Evolutionary conservation across 2,888 invertebrate genomes (phyloP).

Genomic region (Drosophila formosana): DNA sequence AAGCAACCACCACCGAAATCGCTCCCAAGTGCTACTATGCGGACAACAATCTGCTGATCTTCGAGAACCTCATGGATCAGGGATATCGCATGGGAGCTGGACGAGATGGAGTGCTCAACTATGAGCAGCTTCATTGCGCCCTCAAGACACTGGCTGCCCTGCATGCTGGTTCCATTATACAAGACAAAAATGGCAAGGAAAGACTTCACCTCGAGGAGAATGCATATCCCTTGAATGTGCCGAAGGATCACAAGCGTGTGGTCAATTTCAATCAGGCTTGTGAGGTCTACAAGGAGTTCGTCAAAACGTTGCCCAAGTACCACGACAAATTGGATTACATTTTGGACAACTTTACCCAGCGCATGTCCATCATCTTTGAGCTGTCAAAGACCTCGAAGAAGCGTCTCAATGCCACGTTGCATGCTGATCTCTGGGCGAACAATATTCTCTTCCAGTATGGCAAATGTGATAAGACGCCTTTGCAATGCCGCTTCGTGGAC

Average conservation of each 20-base stretch:
- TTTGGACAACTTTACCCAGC: slow-evolving; percentile 64
- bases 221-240: slow-evolving; percentile 81
- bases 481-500: slow-evolving; percentile 89
- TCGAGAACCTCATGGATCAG: slow-evolving; percentile 85
- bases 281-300: slow-evolving; percentile 79
- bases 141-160: slow-evolving; percentile 84
- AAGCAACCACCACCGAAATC: slow-evolving; percentile 68
- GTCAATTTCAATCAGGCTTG: slow-evolving; percentile 76
- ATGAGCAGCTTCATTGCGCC: slow-evolving; percentile 84
- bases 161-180: slow-evolving; percentile 85
- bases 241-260: slow-evolving; percentile 67
- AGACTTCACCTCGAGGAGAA: slow-evolving; percentile 82
- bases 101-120: slow-evolving; percentile 81
- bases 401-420: slow-evolving; percentile 84
- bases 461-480: slow-evolving; percentile 83
- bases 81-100: slow-evolving; percentile 78
- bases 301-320: slow-evolving; percentile 82
- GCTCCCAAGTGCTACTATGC: slow-evolving; percentile 85
- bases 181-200: slow-evolving; percentile 75
- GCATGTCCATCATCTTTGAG: slow-evolving; percentile 78
- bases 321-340: slow-evolving; percentile 69
- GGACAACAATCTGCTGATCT: slow-evolving; percentile 83
- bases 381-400: slow-evolving; percentile 81
- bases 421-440: slow-evolving; percentile 86
- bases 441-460: slow-evolving; percentile 85